phyloP scores from a whole-genome alignment of 2,113 vertebrate species.

The Sarotherodon lohbergeri region DNA sequence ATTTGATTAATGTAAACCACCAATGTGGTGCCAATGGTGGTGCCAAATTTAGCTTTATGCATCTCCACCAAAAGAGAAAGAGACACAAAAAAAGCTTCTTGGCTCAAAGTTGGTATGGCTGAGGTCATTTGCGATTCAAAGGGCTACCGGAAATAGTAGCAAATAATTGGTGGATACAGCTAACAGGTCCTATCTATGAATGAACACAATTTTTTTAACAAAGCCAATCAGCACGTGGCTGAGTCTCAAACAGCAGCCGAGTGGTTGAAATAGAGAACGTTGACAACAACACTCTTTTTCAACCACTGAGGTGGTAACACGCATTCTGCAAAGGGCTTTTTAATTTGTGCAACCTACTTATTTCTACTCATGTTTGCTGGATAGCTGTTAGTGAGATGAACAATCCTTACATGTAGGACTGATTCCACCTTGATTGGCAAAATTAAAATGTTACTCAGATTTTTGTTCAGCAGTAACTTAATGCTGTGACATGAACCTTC shows the following conservation, averaged over 20 bases:
- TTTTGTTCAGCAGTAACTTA: background rate
- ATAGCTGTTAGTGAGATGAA: background rate
- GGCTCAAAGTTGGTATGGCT: background rate
- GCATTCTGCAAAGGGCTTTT: background rate
- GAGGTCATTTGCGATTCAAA: background rate
- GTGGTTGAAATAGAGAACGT: background rate
- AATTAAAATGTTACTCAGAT: background rate
- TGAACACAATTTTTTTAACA: background rate
- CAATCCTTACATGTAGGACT: background rate
- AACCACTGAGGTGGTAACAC: background rate
- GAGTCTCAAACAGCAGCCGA: background rate
- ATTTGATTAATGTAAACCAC: background rate
- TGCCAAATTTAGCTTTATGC: background rate
- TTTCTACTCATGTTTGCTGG: background rate
- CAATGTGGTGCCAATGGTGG: background rate
- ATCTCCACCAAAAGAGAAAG: background rate
- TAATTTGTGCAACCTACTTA: background rate
- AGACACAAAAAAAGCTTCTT: background rate
- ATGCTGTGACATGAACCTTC: background rate
- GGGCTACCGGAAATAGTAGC: fast-evolving
- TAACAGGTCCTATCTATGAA: background rate
- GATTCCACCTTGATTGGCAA: background rate
- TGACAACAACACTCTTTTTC: background rate
- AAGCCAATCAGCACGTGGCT: background rate
- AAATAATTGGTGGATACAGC: background rate